Evolutionary conservation across 2,797 vertebrate species (phyloP).

Genomic region (Onychomys arenicola): DNA sequence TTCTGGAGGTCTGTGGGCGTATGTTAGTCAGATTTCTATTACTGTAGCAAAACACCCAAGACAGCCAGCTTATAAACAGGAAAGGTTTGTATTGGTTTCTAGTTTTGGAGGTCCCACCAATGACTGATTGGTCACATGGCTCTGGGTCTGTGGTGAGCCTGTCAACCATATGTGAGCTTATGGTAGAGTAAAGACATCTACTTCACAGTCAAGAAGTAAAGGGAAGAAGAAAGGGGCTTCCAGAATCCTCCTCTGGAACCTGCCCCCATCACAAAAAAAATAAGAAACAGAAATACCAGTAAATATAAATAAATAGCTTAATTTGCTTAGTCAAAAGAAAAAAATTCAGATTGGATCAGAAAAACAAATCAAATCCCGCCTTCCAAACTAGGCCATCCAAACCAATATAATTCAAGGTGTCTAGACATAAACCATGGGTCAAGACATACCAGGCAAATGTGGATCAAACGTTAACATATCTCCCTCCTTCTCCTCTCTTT

Average conservation of each 20-base stretch:
- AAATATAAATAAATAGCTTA: background rate
- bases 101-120: background rate
- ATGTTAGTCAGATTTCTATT: background rate
- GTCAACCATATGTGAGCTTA: background rate
- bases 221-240: background rate
- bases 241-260: background rate
- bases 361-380: background rate
- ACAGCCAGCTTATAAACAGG: background rate
- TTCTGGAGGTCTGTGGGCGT: background rate
- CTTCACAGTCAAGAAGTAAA: background rate
- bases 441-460: background rate
- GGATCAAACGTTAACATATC: too few species aligned
- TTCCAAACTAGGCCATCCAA: accelerated
- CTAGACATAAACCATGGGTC: background rate
- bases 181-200: background rate
- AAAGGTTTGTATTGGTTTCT: background rate
- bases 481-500: background rate
- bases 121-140: background rate
- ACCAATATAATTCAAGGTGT: background rate
- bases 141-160: background rate
- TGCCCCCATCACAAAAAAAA: background rate
- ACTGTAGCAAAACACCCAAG: background rate
- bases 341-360: background rate
- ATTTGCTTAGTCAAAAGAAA: background rate
- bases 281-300: background rate